Evolutionary conservation across 2,888 invertebrate genomes (phyloP).

Genomic region (Parnassius mnemosyne): DNA sequence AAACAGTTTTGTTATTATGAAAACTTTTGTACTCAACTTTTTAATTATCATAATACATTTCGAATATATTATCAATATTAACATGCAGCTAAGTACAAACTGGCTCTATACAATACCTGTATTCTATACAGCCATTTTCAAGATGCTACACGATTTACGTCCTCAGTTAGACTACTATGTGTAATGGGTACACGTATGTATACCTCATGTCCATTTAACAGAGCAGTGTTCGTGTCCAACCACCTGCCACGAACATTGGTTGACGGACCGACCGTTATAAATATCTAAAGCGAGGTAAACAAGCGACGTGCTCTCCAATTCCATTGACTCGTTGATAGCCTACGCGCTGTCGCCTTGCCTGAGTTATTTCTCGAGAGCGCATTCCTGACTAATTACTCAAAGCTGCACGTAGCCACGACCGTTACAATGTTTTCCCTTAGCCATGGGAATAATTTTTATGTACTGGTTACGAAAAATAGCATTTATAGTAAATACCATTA

Average conservation of each 20-base stretch:
- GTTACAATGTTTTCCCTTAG: conserved; percentile 15
- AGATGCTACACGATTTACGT: no score
- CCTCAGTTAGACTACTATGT: no score
- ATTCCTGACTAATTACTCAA: conserved; percentile 21
- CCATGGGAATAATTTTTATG: background rate
- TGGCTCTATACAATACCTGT: no score
- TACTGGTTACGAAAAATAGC: no score
- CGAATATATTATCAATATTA: background rate
- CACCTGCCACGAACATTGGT: conserved; percentile 17
- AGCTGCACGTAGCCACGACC: conserved; percentile 17
- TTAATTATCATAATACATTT: background rate
- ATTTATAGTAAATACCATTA: no score
- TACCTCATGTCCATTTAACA: background rate
- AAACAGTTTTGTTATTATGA: no score
- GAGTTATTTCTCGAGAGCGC: conserved; percentile 23
- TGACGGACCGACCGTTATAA: conserved; percentile 20
- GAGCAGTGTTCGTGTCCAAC: background rate
- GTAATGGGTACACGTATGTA: no score
- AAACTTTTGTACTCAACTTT: background rate
- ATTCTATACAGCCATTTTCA: no score
- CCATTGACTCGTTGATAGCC: conserved; percentile 13
- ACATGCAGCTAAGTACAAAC: background rate
- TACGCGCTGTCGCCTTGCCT: conserved; percentile 17
- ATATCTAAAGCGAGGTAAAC: conserved; percentile 24
- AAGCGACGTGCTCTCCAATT: conserved; percentile 12